phyloP scores from a whole-genome alignment of 2,888 invertebrate genomes.

The Teleogryllus oceanicus region DNA sequence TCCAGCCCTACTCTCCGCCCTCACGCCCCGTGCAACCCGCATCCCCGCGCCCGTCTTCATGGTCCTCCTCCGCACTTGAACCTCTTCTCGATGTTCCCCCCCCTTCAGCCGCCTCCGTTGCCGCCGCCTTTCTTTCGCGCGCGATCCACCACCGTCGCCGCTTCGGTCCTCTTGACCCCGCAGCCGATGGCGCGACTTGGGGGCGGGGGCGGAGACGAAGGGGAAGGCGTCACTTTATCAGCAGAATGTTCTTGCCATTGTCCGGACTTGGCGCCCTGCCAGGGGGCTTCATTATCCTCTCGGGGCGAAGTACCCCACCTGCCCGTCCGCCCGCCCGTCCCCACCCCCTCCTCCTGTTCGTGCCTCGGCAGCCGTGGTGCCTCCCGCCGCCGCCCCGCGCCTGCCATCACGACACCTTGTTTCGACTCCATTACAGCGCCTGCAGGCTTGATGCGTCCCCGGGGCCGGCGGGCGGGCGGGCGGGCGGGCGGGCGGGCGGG shows the following conservation, averaged over 20 bases:
- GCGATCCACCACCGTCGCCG: neutral
- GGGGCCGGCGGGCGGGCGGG: too few relatives aligned
- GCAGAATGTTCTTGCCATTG: constrained; percentile 18
- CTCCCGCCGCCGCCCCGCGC: neutral
- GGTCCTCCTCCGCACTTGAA: neutral
- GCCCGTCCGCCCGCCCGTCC: neutral
- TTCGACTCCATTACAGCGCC: neutral
- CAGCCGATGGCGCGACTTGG: neutral
- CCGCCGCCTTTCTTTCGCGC: too few relatives aligned
- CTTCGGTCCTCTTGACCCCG: neutral
- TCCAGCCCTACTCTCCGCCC: too few relatives aligned
- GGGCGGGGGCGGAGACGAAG: neutral
- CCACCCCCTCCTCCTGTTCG: neutral
- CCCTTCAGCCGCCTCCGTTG: neutral
- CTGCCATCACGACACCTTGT: neutral
- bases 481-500: too few relatives aligned
- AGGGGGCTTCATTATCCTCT: constrained; percentile 2
- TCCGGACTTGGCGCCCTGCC: neutral
- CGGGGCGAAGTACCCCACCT: neutral
- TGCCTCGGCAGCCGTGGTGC: too few relatives aligned
- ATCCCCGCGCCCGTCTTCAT: neutral
- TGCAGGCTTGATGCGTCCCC: neutral
- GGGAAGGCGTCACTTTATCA: constrained; percentile 10
- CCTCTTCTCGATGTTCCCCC: neutral
- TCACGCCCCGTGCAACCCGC: too few relatives aligned